Conservation (phyloP, 2,888 invertebrate species). For the Mylabris sibirica region DNA sequence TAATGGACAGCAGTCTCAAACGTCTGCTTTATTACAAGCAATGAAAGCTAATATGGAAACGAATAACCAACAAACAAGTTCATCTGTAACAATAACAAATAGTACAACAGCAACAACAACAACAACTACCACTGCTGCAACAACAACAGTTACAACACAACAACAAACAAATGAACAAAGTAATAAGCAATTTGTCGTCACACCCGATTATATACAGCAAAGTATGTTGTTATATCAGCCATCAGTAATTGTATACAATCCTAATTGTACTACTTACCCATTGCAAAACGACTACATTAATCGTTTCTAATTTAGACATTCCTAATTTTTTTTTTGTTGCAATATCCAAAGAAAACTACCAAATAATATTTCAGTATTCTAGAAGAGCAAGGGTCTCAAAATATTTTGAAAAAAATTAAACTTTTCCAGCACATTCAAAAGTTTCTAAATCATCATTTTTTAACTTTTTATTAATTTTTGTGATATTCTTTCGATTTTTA, state of each 20-base stretch:
- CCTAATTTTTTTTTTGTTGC: neutral
- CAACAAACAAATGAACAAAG: constrained; percentile 36
- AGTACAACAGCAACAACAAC: constrained; percentile 32
- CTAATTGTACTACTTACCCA: constrained; percentile 59
- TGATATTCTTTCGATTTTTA: constrained; percentile 42
- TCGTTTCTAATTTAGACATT: constrained; percentile 40
- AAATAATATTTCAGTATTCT: constrained; percentile 26
- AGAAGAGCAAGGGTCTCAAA: constrained; percentile 47
- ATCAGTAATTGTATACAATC: constrained; percentile 61
- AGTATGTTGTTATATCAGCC: constrained; percentile 72
- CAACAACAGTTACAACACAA: constrained; percentile 54
- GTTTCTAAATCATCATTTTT: constrained; percentile 43
- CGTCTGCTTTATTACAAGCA: constrained; percentile 56
- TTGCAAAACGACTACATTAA: constrained; percentile 59
- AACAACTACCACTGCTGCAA: constrained; percentile 32
- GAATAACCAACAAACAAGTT: constrained; percentile 38
- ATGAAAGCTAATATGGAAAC: constrained; percentile 56
- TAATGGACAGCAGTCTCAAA: constrained; percentile 59
- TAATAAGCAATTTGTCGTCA: constrained; percentile 79
- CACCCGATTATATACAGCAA: constrained; percentile 93
- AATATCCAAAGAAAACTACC: constrained; percentile 15
- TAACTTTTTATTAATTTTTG: constrained; percentile 41
- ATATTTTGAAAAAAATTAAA: constrained; percentile 20
- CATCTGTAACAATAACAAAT: constrained; percentile 32
- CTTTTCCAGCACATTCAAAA: constrained; percentile 40